Base-by-base conservation (phyloP, 2,888 invertebrate species). In the Ptilodon capucinus region DNA sequence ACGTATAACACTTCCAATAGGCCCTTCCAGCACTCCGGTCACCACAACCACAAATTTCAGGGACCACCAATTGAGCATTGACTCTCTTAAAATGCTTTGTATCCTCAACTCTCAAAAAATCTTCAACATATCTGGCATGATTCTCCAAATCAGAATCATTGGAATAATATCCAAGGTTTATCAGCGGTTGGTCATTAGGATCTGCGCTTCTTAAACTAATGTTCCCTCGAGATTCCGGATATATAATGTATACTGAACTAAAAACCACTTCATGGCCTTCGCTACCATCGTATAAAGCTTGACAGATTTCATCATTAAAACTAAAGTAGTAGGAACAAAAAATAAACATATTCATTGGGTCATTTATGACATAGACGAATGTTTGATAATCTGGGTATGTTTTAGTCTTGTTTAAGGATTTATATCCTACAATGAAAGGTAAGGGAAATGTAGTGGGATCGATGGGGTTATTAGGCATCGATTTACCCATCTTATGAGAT, bases 1-100 rank as follows among this genome's bases (percentile, higher is more conserved):
- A 74, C 2, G 93, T 82, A 36, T 92, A 91, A 64, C 95, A 95
- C 57, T 92, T 93, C 94, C 94, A 94, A 69, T 93, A 95, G 17
- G 93, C 92, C 64, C 93, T 93, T 0, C 90, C 88, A 44, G 47
- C 32, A 4, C 13, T 19, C 13, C 13, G 39, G 47, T 60, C 21
- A 11, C 44, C 43, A 42, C 71, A 72, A 1, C 60, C 71, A 17
- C 60, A 51, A 8, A n/a, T 23, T 0, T 34, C 23, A 4, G 71
- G 58, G 4, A 54, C 35, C 6, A 81, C 68, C 0, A 86, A 19
- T 40, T 71, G 46, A 0, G 69, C 79, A 2, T 78, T 69, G 1
- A 81, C 67, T 0, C 69, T 67, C 38, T 65, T 68, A 35, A 93
- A 88, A 1, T 88, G 63, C 0, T 65, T 42, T 0, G 92, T 92